A percentile compares a stretch with the other conserved stretches of the same genome.
phyloP scores from a whole-genome alignment of 2,888 invertebrate species.

The Parthenolecanium corni region DNA sequence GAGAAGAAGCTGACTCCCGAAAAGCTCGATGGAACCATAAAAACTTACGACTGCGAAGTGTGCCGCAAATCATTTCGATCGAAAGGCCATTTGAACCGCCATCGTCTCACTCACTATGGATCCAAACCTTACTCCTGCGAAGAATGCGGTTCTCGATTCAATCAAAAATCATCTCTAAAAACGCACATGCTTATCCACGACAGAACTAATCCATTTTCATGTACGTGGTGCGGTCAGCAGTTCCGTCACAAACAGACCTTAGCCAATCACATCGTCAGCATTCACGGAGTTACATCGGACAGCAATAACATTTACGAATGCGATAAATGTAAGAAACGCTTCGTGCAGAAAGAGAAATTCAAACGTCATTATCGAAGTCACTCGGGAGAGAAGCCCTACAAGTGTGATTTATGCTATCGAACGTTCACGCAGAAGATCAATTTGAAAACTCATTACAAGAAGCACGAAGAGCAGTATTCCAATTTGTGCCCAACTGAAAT shows the following conservation, averaged over 20 bases:
- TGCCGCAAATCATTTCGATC: constrained; percentile 32
- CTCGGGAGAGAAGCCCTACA: constrained; percentile 32
- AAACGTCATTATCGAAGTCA: constrained; percentile 34
- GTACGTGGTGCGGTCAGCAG: constrained; percentile 33
- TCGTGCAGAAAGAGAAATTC: constrained; percentile 33
- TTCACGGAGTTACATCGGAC: constrained; percentile 31
- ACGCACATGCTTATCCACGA: constrained; percentile 32
- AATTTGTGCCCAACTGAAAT: not conserved
- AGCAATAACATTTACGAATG: constrained; percentile 30
- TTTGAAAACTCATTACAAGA: constrained; percentile 33
- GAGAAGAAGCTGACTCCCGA: not conserved
- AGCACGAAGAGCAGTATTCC: constrained; percentile 25
- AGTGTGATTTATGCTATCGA: constrained; percentile 32
- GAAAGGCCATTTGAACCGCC: constrained; percentile 32
- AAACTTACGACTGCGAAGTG: constrained; percentile 31
- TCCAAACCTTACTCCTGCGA: constrained; percentile 34
- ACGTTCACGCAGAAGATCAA: constrained; percentile 34
- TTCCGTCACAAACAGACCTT: constrained; percentile 34
- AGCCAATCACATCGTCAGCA: constrained; percentile 32
- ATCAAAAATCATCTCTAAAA: constrained; percentile 30
- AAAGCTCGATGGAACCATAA: not conserved
- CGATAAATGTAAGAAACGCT: constrained; percentile 34
- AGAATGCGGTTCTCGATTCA: constrained; percentile 33
- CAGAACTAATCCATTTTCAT: constrained; percentile 32
- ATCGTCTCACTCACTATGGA: constrained; percentile 33